Conservation (phyloP, 2,113 vertebrate species). For the Sprattus sprattus region DNA sequence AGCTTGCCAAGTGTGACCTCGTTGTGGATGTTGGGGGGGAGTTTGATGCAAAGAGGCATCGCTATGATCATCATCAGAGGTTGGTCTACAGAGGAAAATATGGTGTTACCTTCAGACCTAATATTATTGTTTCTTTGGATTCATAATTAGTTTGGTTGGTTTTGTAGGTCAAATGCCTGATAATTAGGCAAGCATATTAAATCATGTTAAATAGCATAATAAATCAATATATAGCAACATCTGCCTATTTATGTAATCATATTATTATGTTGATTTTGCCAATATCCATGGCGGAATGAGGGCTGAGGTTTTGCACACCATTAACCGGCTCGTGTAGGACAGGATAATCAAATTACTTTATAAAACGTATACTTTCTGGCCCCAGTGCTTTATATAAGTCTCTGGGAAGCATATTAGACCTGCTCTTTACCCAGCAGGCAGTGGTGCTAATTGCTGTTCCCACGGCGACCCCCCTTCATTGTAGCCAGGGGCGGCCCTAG, state of each 20-base stretch:
- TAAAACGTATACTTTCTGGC: background rate
- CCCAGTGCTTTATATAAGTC: background rate
- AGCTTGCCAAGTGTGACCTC: conserved; percentile 80
- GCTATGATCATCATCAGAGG: conserved; percentile 97
- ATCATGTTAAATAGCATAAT: too few species aligned
- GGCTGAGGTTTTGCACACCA: too few species aligned
- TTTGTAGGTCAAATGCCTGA: too few species aligned
- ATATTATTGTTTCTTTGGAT: background rate
- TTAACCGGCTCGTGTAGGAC: background rate
- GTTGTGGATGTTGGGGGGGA: conserved; percentile 93
- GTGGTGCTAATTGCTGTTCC: conserved; percentile 22
- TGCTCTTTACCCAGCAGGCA: conserved; percentile 24
- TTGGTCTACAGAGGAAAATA: conserved; percentile 42
- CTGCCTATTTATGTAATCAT: too few species aligned
- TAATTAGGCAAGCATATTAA: too few species aligned
- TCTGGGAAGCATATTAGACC: background rate
- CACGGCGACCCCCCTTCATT: conserved; percentile 8
- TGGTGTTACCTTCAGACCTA: background rate
- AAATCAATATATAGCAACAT: too few species aligned
- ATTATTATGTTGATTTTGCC: too few species aligned
- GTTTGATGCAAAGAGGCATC: conserved; percentile 82
- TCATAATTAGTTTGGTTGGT: background rate
- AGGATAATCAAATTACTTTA: background rate
- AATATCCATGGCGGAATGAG: too few species aligned
- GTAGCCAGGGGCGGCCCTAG: too few species aligned